Evolutionary conservation across 35 echinoderm and acorn worm genomes (phyloP).

Genomic region (Ophioderma brevispina): DNA sequence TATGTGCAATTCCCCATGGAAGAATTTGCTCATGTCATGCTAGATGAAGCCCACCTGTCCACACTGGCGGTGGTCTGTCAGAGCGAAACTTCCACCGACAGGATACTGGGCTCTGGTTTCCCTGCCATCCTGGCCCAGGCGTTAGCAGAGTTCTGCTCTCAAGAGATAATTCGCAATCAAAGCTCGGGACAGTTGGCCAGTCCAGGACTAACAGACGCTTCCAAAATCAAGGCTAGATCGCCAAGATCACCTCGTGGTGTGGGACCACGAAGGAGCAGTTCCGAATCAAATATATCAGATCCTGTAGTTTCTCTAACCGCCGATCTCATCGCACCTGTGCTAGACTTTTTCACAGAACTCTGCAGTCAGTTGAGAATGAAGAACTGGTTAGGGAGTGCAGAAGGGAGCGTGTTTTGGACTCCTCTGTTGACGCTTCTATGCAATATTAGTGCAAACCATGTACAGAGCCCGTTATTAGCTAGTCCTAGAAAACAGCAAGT

Average conservation of each 20-base stretch:
- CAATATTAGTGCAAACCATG: constrained; percentile 59
- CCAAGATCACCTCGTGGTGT: constrained; percentile 46
- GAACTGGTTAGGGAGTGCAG: constrained; percentile 82
- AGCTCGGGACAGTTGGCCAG: not conserved
- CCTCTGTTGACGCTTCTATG: constrained; percentile 90
- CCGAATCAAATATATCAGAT: constrained; percentile 47
- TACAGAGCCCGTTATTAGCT: constrained; percentile 22
- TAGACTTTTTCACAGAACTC: constrained; percentile 90
- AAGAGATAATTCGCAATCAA: constrained; percentile 42
- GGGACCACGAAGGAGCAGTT: constrained; percentile 9
- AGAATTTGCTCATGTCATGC: constrained; percentile 78
- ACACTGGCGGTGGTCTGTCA: constrained; percentile 77
- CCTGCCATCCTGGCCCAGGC: constrained; percentile 72
- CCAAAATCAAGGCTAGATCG: constrained; percentile 47
- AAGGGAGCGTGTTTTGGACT: constrained; percentile 91
- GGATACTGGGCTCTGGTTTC: constrained; percentile 79
- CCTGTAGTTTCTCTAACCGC: constrained; percentile 67
- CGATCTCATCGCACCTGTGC: constrained; percentile 85
- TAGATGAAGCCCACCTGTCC: constrained; percentile 85
- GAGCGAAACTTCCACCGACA: constrained; percentile 61
- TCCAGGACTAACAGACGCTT: constrained; percentile 27
- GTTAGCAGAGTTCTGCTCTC: constrained; percentile 80
- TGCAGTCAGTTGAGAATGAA: constrained; percentile 76
- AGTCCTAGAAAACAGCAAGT: constrained; percentile 38
- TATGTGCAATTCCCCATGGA: constrained; percentile 46